phyloP scores from a whole-genome alignment of 2,888 invertebrate genomes.

The Cryptus armator region DNA sequence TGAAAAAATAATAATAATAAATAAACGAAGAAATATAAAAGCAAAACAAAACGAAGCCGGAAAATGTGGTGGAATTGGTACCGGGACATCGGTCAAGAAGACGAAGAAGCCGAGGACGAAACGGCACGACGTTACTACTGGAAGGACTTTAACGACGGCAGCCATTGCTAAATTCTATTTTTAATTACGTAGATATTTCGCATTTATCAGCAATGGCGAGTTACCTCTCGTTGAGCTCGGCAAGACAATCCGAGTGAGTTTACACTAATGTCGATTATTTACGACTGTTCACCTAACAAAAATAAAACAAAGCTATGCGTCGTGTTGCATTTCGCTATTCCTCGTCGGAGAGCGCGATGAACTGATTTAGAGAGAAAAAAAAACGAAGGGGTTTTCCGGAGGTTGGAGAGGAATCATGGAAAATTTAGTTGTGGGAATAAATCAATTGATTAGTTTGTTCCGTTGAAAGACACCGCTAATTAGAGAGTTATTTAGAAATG shows the following conservation, averaged over 20 bases:
- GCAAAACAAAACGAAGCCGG: background rate
- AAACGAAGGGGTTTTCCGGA: background rate
- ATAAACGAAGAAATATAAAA: background rate
- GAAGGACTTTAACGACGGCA: conserved; percentile 44
- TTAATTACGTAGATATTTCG: conserved; percentile 48
- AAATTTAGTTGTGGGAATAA: background rate
- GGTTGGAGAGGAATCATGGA: background rate
- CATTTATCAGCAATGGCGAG: conserved; percentile 81
- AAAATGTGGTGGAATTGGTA: conserved; percentile 15
- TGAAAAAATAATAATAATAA: background rate
- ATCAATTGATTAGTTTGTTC: background rate
- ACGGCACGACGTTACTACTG: conserved; percentile 12
- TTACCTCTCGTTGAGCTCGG: conserved; percentile 82
- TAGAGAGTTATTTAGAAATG: background rate
- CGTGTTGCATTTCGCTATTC: background rate
- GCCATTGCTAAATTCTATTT: conserved; percentile 56
- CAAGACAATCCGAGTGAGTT: conserved; percentile 85
- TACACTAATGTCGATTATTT: background rate
- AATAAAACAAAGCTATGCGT: background rate
- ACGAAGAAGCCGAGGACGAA: conserved; percentile 53
- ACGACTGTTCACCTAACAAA: background rate
- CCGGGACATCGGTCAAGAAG: conserved; percentile 23
- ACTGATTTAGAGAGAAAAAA: background rate
- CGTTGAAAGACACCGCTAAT: background rate
- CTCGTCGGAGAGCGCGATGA: background rate